Evolutionary conservation across 2,113 vertebrate species (phyloP).

Genomic region (Bettongia penicillata): DNA sequence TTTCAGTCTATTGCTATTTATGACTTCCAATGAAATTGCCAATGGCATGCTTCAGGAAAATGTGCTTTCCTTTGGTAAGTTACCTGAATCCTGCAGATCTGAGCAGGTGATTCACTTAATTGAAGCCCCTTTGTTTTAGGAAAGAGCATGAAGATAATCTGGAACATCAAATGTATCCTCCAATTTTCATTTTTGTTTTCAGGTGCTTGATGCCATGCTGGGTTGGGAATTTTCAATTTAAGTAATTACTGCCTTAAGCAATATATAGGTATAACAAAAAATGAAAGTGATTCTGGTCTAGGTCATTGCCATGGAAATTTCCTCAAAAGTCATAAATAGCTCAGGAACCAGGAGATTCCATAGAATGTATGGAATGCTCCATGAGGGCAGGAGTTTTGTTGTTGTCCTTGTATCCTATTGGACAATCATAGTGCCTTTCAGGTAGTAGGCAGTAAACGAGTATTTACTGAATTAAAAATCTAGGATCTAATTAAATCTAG

Average conservation of each 20-base stretch:
- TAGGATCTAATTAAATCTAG: background rate
- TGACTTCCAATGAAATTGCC: conserved; percentile 47
- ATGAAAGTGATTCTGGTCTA: background rate
- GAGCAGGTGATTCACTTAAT: conserved; percentile 58
- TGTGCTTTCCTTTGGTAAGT: conserved; percentile 30
- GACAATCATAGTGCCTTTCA: background rate
- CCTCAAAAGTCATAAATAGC: background rate
- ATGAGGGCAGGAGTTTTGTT: background rate
- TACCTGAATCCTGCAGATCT: conserved; percentile 41
- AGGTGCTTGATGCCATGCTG: conserved; percentile 1
- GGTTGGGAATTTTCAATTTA: background rate
- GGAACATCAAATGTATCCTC: background rate
- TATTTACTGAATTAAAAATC: background rate
- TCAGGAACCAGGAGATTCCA: background rate
- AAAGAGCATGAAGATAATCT: conserved; percentile 34
- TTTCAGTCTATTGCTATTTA: conserved; percentile 44
- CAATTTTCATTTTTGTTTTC: conserved; percentile 40
- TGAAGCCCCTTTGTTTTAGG: conserved; percentile 50
- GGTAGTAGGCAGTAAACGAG: background rate
- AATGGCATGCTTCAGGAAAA: conserved; percentile 46
- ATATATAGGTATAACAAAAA: background rate
- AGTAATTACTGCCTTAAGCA: conserved; percentile 14
- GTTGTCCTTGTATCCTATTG: background rate
- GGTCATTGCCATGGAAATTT: background rate
- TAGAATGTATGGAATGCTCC: background rate